A percentile compares a stretch with the other conserved stretches of the same genome.
Conservation (phyloP, 2,888 invertebrate genomes). For the Galeopsomyia nigrocyanea region DNA sequence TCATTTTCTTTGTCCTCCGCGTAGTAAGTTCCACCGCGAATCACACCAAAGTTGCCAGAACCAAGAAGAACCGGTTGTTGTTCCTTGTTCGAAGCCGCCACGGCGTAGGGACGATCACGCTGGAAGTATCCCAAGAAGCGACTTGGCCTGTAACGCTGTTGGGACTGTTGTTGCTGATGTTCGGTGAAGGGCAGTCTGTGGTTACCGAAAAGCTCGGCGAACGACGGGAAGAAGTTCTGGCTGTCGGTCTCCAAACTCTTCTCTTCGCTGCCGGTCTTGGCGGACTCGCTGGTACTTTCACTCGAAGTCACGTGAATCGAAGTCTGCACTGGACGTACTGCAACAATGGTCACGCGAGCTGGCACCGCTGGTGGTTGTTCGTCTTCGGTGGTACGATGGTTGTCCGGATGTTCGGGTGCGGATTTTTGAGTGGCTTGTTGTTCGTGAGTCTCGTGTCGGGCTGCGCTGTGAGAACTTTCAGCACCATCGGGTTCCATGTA, state of each 20-base stretch:
- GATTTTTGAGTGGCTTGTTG: too few relatives aligned
- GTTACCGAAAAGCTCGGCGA: slow-evolving; percentile 77
- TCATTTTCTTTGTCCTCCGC: slow-evolving; percentile 77
- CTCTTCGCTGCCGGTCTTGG: slow-evolving; percentile 41
- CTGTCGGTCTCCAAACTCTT: slow-evolving; percentile 74
- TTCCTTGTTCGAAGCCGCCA: slow-evolving; percentile 63
- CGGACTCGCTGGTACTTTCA: slow-evolving; percentile 31
- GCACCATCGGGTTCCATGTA: slow-evolving; percentile 68
- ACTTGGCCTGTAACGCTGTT: slow-evolving; percentile 64
- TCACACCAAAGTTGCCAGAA: slow-evolving; percentile 70
- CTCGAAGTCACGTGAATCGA: slow-evolving; percentile 49
- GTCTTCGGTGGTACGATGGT: neutral
- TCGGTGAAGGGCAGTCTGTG: slow-evolving; percentile 76
- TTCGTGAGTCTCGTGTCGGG: slow-evolving; percentile 28
- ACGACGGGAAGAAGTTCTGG: slow-evolving; percentile 85
- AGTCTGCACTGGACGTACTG: slow-evolving; percentile 49
- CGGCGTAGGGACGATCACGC: slow-evolving; percentile 61
- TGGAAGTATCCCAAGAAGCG: slow-evolving; percentile 66
- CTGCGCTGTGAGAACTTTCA: slow-evolving; percentile 51
- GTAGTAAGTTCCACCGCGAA: slow-evolving; percentile 89
- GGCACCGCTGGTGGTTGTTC: slow-evolving; percentile 6
- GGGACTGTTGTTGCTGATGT: slow-evolving; percentile 60
- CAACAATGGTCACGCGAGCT: slow-evolving; percentile 44
- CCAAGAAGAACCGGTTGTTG: slow-evolving; percentile 78
- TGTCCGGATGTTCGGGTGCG: too few relatives aligned